Base-by-base conservation (phyloP, 2,113 vertebrate genomes). In the Hypocryptadius cinnamomeus region DNA sequence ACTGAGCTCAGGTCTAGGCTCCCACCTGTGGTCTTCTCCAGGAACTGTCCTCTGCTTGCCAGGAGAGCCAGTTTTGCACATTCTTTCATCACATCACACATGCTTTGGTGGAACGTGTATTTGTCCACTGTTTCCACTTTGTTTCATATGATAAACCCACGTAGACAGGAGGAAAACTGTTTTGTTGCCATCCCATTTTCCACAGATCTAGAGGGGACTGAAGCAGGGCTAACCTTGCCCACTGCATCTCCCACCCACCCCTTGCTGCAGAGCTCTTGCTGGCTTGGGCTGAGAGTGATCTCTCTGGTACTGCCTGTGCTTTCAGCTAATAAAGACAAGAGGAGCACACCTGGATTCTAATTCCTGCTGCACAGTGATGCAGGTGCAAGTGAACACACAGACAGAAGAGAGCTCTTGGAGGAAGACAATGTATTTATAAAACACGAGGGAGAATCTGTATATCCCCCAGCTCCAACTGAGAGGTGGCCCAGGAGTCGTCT, bases 401-500 rank as follows among this genome's bases (percentile, higher is more conserved):
- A 87, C 51, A 93, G 44, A 88, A 51, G 11, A 5, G 6, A 88
- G 65, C 31, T 74, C 77, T 93, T 87, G 73, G 63, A 80, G 74
- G 88, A 96, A 94, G 83, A 95, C 82, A 37, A 39, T 93, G 50
- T 96, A 90, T 97, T 97, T 96, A 83, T 89, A 92, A 96, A 96
- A 93, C 5, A 5, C 2, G 2, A 19, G 22, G 77, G 66, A 83
- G 30, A 88, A 78, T 31, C 61, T 53, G 64, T 11, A 11, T 24
- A 30, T 57, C 47, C 61, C 93, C 84, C 66, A 83, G 44, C 42
- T 91, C 59, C 28, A 85, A 84, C 57, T 71, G 30, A 94, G 31
- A 42, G 35, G 81, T 87, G 69, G 87, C 83, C 51, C 77, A 66
- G 45, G 70, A 92, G 30, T 85, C 0, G 0, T 91, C 60, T 92